Base-by-base conservation (phyloP, 2,888 invertebrate genomes). In the Sarcophaga subvicina region DNA sequence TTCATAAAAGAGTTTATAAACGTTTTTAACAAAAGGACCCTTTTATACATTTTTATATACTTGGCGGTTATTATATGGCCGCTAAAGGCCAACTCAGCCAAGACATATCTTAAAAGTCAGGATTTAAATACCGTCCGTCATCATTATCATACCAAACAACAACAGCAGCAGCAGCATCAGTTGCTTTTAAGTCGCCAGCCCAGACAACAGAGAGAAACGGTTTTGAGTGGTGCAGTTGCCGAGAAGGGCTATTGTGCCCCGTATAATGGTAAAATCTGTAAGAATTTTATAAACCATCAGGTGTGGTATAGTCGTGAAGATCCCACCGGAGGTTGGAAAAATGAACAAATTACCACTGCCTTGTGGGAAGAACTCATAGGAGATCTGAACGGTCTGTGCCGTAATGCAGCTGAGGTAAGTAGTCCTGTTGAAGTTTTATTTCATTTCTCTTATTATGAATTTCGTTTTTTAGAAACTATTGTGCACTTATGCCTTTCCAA, bases 401-500 rank as follows among this genome's bases (percentile, higher is more conserved):
- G 97, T 84, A 96, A 95, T 88, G 97, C 97, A 83, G 98, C 98
- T 70, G 98, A 98, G 94, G 96, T 96, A 92, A 88, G 86, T 88
- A 88, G 87, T 88, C 83, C 83, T 11, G 8, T 27, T 20, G 49
- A 12, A 27, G 22, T 5, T 37, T 10, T 37, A 37, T 37, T 37
- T 37, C 6, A 12, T 49, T 22, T 10, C 64, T 45, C 60, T 37
- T 10, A 64, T 75, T 37, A 1, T 64, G 17, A 22, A 14, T 17
- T 20, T 14, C n/a, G n/a, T 85, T 82, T 91, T 93, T 6, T 88
- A 96, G 95, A 97, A 96, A 95, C 95, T 99, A 92, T 94, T 99
- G 20, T 99, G 99, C 93, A 96, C 97, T 83, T 98, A 97, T 94
- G 98, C 98, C 73, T 99, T 98, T 94, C 98, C 98, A 3, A 96